Base-by-base conservation (phyloP, 2,113 vertebrate genomes). In the Suncus etruscus region DNA sequence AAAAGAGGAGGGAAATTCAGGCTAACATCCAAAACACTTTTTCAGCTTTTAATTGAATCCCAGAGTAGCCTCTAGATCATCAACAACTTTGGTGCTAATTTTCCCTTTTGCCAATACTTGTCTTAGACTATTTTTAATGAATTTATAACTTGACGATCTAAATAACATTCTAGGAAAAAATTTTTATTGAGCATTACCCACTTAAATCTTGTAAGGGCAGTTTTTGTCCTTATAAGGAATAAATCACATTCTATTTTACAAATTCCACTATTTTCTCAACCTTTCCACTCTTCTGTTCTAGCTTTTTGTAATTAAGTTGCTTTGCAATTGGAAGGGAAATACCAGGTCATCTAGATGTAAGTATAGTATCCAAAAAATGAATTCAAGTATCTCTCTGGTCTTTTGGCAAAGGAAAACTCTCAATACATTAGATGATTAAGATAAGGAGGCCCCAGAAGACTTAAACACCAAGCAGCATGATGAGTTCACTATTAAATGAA, bases 301-400 rank as follows among this genome's bases (percentile, higher is more conserved):
- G 12, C 32, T 77, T n/a, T 14, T 65, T 15, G 7, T 29, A 78
- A 72, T 94, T 61, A 87, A 4, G 48, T 72, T 83, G 31, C 66
- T 91, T 82, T 91, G 31, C 22, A 84, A 32, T 9, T 73, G 8
- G 76, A 93, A 88, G 83, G 25, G 87, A 86, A 79, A 79, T 68
- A 29, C 68, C 54, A 83, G 73, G 68, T 80, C 24, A 11, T 78
- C 11, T 77, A 32, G 22, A 75, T 32, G 82, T 74, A 3, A 80
- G 29, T 20, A 83, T 39, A 32, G 63, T 61, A 81, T 76, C 61
- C 80, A 81, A 45, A 39, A 86, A 50, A 32, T 79, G 63, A 63
- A 91, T 93, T 86, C 65, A 80, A 58, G 39, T 58, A 77, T 92
- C 70, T 63, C 10, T 14, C 47, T 89, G 45, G 39, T 86, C 76